Evolutionary conservation across 2,888 invertebrate species (phyloP), one percentile per base, ranked within the genome.

Genomic region (Netelia inedita): DNA sequence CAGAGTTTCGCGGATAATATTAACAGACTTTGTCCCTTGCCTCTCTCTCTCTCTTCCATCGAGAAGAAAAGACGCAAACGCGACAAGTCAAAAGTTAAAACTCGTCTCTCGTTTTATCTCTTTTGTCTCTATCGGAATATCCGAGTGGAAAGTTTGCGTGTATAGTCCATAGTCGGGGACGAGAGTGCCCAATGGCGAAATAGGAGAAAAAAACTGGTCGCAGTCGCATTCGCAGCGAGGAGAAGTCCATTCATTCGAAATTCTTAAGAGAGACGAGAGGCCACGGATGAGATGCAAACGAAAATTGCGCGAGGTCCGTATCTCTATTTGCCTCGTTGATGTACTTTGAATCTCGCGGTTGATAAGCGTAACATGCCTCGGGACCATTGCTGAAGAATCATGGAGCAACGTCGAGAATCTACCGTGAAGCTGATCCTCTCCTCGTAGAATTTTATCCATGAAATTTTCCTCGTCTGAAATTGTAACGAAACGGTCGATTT

Each of bases 301-400:
- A 19, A 57, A 10, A 16, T 57, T 57, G 10, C 19, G 21, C 3
- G 46, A 46, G 46, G 46, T 85, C 87, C 90, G 86, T 92, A 92
- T 92, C 92, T 92, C 91, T 92, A 93, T 93, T 93, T 93, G 91
- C 91, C 87, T 14, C 28, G 53, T 73, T 9, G 74, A 85, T 91
- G 79, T 57, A 91, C 93, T 93, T 93, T 93, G 93, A 93, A 93
- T 93, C 93, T 93, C 89, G 85, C 89, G 86, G 87, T 87, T 90
- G 91, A 91, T 91, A 91, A 90, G 86, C 82, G 86, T 75, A 83
- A 71, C 84, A 65, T 73, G 53, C 57, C 74, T 35, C 19, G 74
- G 43, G 23, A 72, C 11, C 23, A 66, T 69, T 23, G n/a, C 43
- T 19, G 65, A 23, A 23, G n/a, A 65, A 65, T 23, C 21, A n/a